Conservation (phyloP, 2,888 invertebrate species). For the Smittia aterrima region DNA sequence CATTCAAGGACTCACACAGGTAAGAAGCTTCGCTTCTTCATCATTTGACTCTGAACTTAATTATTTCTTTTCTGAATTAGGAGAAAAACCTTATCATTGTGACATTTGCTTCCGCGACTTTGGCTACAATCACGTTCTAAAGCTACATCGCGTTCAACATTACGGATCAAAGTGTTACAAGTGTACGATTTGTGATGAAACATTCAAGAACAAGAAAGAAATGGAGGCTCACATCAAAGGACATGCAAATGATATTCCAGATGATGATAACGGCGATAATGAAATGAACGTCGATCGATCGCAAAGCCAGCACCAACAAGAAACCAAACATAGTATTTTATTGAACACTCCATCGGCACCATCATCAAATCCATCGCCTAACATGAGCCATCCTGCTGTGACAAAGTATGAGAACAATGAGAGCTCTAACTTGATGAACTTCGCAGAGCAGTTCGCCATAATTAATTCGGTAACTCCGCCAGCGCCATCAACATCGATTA, state of each 20-base stretch:
- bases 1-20: conserved; percentile 90
- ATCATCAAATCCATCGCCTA: conserved; percentile 44
- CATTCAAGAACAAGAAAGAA: conserved; percentile 85
- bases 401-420: conserved; percentile 37
- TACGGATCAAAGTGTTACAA: conserved; percentile 90
- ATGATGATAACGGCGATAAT: conserved; percentile 52
- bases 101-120: conserved; percentile 89
- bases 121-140: conserved; percentile 87
- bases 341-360: conserved; percentile 46
- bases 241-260: conserved; percentile 64
- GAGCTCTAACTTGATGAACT: conserved; percentile 42
- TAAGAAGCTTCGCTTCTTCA: conserved; percentile 76
- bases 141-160: conserved; percentile 85
- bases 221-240: conserved; percentile 87
- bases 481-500: conserved; percentile 54
- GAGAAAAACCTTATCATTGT: conserved; percentile 87
- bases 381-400: conserved; percentile 6
- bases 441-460: conserved; percentile 44
- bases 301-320: conserved; percentile 45
- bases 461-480: conserved; percentile 44
- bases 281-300: conserved; percentile 34
- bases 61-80: conserved; percentile 48
- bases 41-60: neutral
- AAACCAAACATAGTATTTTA: conserved; percentile 42
- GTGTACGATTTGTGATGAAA: conserved; percentile 87